These are phyloP conservation scores for Cephus rjabovi DNA, from an alignment of 2,888 invertebrate species.

Conservation along the genomic window DNA sequence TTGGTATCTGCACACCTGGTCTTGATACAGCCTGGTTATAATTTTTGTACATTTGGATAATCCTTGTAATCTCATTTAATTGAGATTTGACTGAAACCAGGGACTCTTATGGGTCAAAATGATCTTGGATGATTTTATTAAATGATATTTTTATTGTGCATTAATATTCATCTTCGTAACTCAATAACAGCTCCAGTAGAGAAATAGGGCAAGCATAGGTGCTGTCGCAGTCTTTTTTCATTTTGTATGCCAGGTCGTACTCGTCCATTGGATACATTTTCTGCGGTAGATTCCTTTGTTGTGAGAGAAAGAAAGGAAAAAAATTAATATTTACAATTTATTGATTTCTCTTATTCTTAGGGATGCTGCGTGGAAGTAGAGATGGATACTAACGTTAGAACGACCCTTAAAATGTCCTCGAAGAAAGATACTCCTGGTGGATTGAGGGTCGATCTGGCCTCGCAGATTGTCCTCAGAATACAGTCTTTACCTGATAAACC, in stretches of 20 bases:
- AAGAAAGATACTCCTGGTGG: conserved; percentile 74
- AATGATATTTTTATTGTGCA: not conserved
- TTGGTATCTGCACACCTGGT: no score
- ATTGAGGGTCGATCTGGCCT: conserved; percentile 71
- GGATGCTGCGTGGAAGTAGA: not conserved
- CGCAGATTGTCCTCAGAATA: conserved; percentile 77
- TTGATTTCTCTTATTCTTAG: not conserved
- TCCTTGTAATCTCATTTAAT: not conserved
- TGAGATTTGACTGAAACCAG: not conserved
- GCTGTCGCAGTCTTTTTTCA: conserved; percentile 42
- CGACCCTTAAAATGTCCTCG: conserved; percentile 74
- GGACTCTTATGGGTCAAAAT: not conserved
- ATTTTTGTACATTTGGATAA: no score
- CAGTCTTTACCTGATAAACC: conserved; percentile 75
- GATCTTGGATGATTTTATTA: conserved; percentile 4
- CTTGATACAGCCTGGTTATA: no score
- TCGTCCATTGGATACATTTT: conserved; percentile 33
- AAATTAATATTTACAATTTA: conserved; percentile 3
- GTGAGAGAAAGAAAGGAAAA: not conserved
- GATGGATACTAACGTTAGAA: conserved; percentile 64
- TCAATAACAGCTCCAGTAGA: conserved; percentile 50
- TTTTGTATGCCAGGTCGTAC: conserved; percentile 53
- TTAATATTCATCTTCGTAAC: conserved; percentile 11
- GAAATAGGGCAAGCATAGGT: conserved; percentile 60
- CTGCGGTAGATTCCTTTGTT: conserved; percentile 4